Conservation (phyloP, 2,888 invertebrate species). For the Caenorhabditis zanzibari region DNA sequence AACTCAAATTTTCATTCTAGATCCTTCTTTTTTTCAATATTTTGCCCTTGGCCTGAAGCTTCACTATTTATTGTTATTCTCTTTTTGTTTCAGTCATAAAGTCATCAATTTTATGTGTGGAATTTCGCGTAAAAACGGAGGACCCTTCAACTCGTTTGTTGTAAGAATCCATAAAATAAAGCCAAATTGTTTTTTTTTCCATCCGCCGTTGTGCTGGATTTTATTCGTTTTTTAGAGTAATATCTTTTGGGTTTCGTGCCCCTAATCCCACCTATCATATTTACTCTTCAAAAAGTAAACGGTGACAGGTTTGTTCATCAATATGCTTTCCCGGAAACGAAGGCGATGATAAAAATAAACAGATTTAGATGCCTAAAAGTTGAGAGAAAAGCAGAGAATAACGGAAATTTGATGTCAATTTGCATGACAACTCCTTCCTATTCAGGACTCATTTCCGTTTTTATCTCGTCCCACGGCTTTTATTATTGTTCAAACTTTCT, state of each 20-base stretch:
- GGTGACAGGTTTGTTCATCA: constrained; percentile 50
- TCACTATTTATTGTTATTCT: constrained; percentile 16
- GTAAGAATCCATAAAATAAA: constrained; percentile 54
- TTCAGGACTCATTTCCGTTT: constrained; percentile 37
- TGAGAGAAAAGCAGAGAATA: not conserved
- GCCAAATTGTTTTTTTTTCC: constrained; percentile 16
- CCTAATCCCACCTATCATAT: constrained; percentile 7
- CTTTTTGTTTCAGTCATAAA: constrained; percentile 31
- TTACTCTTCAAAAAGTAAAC: constrained; percentile 15
- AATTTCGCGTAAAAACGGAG: constrained; percentile 25
- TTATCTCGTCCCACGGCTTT: constrained; percentile 14
- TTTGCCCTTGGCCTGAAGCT: not conserved
- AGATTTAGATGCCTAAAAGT: constrained; percentile 24
- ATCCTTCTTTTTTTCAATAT: not conserved
- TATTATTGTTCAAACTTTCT: not conserved
- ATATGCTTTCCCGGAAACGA: constrained; percentile 10
- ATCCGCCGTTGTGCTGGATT: not conserved
- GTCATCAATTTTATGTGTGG: constrained; percentile 45
- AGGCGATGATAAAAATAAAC: constrained; percentile 21
- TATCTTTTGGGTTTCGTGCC: constrained; percentile 16
- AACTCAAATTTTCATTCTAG: not conserved
- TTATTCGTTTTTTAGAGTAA: constrained; percentile 22
- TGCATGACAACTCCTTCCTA: constrained; percentile 47
- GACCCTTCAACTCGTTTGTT: constrained; percentile 8
- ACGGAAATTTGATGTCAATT: constrained; percentile 57